These are phyloP conservation scores for Allacma fusca DNA, from an alignment of 2,888 invertebrate genomes.

Conservation along the genomic window DNA sequence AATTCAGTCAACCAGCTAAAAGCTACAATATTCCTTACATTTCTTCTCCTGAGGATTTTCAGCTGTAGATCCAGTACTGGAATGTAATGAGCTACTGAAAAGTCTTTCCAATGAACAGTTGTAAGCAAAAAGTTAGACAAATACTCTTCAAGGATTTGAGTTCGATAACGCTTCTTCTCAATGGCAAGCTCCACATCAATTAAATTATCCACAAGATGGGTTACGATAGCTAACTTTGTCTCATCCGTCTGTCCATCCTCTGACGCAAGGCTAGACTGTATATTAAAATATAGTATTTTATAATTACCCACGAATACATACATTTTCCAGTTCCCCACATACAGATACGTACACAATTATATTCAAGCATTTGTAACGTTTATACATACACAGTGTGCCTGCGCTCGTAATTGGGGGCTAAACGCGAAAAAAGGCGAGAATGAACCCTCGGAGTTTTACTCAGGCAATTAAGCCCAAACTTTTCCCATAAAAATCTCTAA, in stretches of 20 bases:
- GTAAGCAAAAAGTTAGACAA: constrained; percentile 47
- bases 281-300: not conserved
- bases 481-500: constrained; percentile 21
- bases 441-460: not conserved
- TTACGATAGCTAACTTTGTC: constrained; percentile 32
- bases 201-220: constrained; percentile 47
- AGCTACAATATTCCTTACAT: constrained; percentile 46
- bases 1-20: too few species aligned
- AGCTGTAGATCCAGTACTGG: constrained; percentile 55
- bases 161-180: constrained; percentile 52
- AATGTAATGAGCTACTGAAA: constrained; percentile 31
- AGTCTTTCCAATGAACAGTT: constrained; percentile 48
- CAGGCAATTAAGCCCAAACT: not conserved
- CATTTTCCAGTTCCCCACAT: too few species aligned
- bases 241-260: constrained; percentile 31
- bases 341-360: too few species aligned
- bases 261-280: not conserved
- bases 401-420: not conserved
- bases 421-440: not conserved
- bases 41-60: constrained; percentile 50
- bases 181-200: constrained; percentile 50
- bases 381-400: not conserved
- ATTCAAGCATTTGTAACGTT: not conserved
- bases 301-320: not conserved
- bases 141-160: constrained; percentile 47